These are phyloP conservation scores for Apeira syringaria DNA, from an alignment of 2,888 invertebrate species.

Conservation along the genomic window DNA sequence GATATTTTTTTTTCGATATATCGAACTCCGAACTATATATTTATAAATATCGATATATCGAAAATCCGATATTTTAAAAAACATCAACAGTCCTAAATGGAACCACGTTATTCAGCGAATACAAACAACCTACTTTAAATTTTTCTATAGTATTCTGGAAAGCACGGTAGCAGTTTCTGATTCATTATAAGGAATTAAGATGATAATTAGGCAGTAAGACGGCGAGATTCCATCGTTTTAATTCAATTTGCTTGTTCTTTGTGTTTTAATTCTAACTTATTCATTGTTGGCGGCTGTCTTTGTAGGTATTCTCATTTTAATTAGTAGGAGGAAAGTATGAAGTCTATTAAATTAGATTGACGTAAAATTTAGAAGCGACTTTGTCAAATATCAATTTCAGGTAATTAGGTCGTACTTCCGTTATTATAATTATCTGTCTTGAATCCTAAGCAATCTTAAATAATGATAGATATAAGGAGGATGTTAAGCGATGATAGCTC, in stretches of 20 bases:
- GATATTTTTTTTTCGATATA: too few species aligned
- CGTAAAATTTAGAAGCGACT: slow-evolving; percentile 13
- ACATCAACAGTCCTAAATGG: too few species aligned
- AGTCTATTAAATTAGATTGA: slow-evolving; percentile 27
- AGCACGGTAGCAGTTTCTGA: slow-evolving; percentile 54
- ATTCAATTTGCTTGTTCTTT: slow-evolving; percentile 42
- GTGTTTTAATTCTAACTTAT: slow-evolving; percentile 37
- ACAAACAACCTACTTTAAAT: slow-evolving; percentile 48
- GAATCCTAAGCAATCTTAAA: slow-evolving; percentile 4
- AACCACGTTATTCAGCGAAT: slow-evolving; percentile 37
- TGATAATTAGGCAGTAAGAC: slow-evolving; percentile 59
- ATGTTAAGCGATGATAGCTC: too few species aligned
- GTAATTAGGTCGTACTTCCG: slow-evolving; percentile 15
- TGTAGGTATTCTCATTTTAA: slow-evolving; percentile 31
- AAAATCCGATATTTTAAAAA: too few species aligned
- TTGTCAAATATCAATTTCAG: slow-evolving; percentile 12
- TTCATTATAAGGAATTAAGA: slow-evolving; percentile 62
- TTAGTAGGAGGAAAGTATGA: slow-evolving; percentile 26
- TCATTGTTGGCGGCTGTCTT: slow-evolving; percentile 35
- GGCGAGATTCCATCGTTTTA: slow-evolving; percentile 46
- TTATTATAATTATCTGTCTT: slow-evolving; percentile 6
- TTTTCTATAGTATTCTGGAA: slow-evolving; percentile 45
- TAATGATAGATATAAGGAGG: too few species aligned
- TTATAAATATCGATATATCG: too few species aligned
- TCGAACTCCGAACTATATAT: too few species aligned